These are phyloP conservation scores for Sebastes taczanowskii DNA, from an alignment of 2,797 vertebrate genomes.

Conservation along the genomic window DNA sequence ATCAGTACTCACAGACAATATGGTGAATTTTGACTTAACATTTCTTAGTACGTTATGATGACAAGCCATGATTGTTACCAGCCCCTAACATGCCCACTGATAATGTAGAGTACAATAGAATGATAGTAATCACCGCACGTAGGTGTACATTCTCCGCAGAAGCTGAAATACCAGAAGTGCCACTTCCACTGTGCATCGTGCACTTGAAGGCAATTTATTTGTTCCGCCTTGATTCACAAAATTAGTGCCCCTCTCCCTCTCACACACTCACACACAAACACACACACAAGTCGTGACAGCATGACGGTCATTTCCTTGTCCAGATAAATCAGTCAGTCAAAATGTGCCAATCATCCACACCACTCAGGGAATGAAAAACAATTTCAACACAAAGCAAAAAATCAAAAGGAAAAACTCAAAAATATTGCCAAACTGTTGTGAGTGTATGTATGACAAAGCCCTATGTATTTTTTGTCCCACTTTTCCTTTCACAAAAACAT, in stretches of 20 bases:
- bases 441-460: background rate
- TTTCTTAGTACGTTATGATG: background rate
- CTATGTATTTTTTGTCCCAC: background rate
- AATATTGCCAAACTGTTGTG: background rate
- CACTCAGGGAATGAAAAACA: background rate
- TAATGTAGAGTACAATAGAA: background rate
- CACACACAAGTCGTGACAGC: background rate
- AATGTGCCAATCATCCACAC: conserved; percentile 6
- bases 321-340: conserved; percentile 43
- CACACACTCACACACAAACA: background rate
- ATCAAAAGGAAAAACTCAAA: background rate
- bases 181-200: background rate
- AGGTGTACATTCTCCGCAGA: background rate
- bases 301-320: conserved; percentile 16
- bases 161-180: background rate
- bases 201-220: background rate
- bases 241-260: background rate
- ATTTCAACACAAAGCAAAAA: conserved; percentile 1
- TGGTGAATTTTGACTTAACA: background rate
- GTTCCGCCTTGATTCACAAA: background rate
- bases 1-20: background rate
- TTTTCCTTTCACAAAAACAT: conserved; percentile 57
- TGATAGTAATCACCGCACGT: background rate
- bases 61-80: background rate
- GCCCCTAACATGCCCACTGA: background rate